These are phyloP conservation scores for human DNA, from an alignment of 2,113 vertebrate genomes.

Conservation along the genomic window DNA sequence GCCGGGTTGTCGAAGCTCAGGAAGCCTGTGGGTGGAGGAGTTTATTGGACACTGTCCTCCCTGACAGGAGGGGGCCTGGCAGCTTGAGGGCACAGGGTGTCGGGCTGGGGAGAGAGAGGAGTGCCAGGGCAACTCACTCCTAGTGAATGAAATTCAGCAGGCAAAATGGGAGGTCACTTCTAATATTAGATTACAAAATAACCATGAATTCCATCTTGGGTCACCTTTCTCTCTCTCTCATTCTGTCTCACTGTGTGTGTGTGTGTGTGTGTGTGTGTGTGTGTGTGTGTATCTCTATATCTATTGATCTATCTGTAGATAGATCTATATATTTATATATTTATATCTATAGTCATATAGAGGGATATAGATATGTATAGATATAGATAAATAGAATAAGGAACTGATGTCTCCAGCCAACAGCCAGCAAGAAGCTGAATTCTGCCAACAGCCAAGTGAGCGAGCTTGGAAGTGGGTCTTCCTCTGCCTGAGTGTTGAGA, in stretches of 20 bases:
- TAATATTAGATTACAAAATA: neutral
- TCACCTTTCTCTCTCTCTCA: neutral
- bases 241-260: neutral
- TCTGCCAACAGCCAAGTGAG: neutral
- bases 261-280: too few relatives aligned
- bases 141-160: neutral
- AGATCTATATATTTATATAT: neutral
- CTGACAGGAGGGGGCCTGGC: constrained; percentile 80
- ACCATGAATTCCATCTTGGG: neutral
- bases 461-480: neutral
- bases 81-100: constrained; percentile 76
- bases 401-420: neutral
- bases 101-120: constrained; percentile 77
- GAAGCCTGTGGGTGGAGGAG: constrained; percentile 44
- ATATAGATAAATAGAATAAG: neutral
- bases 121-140: constrained; percentile 57
- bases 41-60: constrained; percentile 80
- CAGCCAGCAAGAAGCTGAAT: neutral
- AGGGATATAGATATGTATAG: neutral
- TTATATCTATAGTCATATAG: neutral
- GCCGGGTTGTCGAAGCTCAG: too few relatives aligned
- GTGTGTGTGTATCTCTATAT: neutral
- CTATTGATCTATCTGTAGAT: neutral
- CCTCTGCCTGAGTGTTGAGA: neutral
- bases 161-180: neutral